These are phyloP conservation scores for Tiliacea citrago DNA, from an alignment of 2,888 invertebrate species.

Conservation along the genomic window DNA sequence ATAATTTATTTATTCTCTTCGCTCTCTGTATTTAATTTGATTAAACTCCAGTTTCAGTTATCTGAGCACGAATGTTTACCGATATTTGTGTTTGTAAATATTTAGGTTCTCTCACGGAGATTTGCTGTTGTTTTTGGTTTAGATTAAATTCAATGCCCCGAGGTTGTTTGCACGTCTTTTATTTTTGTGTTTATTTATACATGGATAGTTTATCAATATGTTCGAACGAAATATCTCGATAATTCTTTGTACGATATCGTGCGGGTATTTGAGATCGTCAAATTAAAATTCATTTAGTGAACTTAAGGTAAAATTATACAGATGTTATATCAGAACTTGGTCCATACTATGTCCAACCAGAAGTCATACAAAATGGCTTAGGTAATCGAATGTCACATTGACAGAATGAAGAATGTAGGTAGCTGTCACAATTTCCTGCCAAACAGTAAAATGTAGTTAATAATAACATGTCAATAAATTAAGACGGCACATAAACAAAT, in stretches of 20 bases:
- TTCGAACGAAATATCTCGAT: conserved; percentile 8
- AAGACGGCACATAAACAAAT: no score
- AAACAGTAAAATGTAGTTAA: no score
- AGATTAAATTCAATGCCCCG: conserved; percentile 34
- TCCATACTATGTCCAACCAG: no score
- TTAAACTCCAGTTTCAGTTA: conserved; percentile 46
- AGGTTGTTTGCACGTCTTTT: conserved; percentile 23
- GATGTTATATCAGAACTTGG: no score
- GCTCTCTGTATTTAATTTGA: conserved; percentile 40
- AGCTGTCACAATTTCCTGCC: no score
- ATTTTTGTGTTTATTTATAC: no score
- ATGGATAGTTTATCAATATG: conserved; percentile 24
- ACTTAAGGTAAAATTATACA: no score
- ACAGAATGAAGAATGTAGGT: no score
- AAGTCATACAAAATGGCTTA: no score
- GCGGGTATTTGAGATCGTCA: conserved; percentile 27
- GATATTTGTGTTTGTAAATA: conserved; percentile 49
- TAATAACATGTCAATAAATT: no score
- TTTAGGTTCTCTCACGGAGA: conserved; percentile 18
- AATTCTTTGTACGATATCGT: not conserved
- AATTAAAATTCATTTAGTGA: no score
- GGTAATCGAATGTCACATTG: no score
- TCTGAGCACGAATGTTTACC: conserved; percentile 34
- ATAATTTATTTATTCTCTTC: conserved; percentile 20
- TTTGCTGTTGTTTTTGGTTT: conserved; percentile 42